Conservation (phyloP, 2,797 vertebrate genomes). For the Bradypus variegatus region DNA sequence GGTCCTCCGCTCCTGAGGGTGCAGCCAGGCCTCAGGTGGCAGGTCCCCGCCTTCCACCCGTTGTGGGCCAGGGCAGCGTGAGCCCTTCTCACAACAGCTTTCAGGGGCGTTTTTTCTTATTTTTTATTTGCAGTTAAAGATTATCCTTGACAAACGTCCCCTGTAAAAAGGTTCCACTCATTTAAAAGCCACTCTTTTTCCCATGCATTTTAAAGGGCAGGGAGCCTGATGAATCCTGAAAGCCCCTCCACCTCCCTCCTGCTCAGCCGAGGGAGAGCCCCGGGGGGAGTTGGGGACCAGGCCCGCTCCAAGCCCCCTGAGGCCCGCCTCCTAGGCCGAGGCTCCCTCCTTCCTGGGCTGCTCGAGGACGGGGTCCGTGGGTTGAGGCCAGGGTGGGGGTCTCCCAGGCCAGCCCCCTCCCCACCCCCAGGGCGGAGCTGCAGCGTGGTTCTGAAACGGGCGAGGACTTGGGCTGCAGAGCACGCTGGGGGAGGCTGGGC, state of each 20-base stretch:
- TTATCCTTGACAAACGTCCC: conserved; percentile 30
- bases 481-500: no score
- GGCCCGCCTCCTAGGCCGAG: not conserved
- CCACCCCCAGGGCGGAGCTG: no score
- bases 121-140: conserved; percentile 38
- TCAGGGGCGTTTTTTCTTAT: not conserved
- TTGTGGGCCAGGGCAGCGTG: accelerated
- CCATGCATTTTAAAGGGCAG: not conserved
- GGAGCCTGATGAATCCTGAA: not conserved
- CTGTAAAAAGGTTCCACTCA: conserved; percentile 46
- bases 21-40: no score
- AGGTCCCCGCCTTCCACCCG: not conserved
- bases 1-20: no score
- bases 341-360: not conserved
- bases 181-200: conserved; percentile 20
- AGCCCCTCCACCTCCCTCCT: not conserved
- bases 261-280: no score
- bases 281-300: not conserved
- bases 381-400: no score
- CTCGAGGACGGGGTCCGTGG: no score
- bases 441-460: no score
- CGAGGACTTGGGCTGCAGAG: no score
- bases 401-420: no score
- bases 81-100: not conserved
- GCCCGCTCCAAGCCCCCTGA: not conserved